phyloP scores from a whole-genome alignment of 2,888 invertebrate genomes.

The Cheilosia variabilis region DNA sequence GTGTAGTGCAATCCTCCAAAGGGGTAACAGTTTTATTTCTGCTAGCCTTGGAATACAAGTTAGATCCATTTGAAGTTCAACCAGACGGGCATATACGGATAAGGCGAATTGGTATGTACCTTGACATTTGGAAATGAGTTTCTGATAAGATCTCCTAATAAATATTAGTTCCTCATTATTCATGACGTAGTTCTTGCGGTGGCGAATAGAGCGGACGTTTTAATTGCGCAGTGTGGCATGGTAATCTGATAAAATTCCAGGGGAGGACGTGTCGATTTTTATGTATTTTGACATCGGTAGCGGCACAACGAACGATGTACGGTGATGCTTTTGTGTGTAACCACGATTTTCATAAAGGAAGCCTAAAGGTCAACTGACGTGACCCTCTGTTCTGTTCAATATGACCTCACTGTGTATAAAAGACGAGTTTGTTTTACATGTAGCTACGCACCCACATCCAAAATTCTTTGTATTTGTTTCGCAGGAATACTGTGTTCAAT shows the following conservation, averaged over 20 bases:
- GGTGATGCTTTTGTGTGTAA: no score
- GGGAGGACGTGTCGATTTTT: no score
- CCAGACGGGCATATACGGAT: conserved; percentile 1
- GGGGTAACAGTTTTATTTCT: conserved; percentile 30
- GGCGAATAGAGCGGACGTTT: not conserved
- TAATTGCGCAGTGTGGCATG: conserved; percentile 3
- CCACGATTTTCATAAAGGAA: no score
- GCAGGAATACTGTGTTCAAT: no score
- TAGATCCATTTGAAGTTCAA: not conserved
- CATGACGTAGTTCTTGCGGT: not conserved
- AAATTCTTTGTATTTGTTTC: no score
- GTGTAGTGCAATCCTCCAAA: conserved; percentile 40
- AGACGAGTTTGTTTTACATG: no score
- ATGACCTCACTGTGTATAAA: no score
- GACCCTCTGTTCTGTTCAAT: no score
- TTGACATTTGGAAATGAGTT: not conserved
- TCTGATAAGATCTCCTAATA: not conserved
- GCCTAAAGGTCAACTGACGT: no score
- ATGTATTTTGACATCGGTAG: no score
- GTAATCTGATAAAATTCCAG: conserved; percentile 4
- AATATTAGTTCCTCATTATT: conserved; percentile 5
- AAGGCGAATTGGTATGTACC: conserved; percentile 29
- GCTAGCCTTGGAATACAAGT: conserved; percentile 9
- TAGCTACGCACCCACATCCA: no score
- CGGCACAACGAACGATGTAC: no score